phyloP scores from a whole-genome alignment of 2,888 invertebrate genomes.

The Opisthograptis luteolata region DNA sequence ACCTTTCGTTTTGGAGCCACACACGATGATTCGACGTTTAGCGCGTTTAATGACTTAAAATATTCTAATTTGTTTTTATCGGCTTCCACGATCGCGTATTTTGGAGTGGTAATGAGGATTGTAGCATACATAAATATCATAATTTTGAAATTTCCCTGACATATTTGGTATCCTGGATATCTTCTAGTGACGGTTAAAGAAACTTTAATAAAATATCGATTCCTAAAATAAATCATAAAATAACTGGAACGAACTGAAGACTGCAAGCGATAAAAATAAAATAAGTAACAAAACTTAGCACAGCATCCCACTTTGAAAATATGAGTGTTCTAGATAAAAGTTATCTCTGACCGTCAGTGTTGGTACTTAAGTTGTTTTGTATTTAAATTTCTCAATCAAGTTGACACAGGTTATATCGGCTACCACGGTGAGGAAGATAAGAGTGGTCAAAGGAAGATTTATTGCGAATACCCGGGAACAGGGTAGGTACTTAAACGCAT shows the following conservation, averaged over 20 bases:
- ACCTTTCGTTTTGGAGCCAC: conserved; percentile 52
- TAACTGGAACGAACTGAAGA: too few species aligned
- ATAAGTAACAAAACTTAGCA: conserved; percentile 17
- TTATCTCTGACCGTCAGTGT: conserved; percentile 33
- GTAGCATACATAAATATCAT: conserved; percentile 15
- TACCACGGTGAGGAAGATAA: conserved; percentile 73
- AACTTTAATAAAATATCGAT: not conserved
- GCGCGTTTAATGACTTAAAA: conserved; percentile 38
- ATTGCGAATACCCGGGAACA: conserved; percentile 65
- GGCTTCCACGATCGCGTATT: conserved; percentile 19
- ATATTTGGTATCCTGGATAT: not conserved
- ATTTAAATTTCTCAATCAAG: conserved; percentile 69
- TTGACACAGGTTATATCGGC: conserved; percentile 72
- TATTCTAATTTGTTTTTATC: conserved; percentile 40
- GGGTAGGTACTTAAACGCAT: conserved; percentile 44
- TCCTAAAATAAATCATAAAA: not conserved
- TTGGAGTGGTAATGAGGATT: conserved; percentile 9
- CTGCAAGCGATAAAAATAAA: not conserved
- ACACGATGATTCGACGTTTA: conserved; percentile 53
- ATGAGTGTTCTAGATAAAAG: conserved; percentile 39
- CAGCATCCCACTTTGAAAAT: conserved; percentile 22
- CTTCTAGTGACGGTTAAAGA: too few species aligned
- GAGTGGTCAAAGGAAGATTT: conserved; percentile 73
- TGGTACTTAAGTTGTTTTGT: conserved; percentile 57
- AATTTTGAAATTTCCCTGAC: conserved; percentile 12